Evolutionary conservation across 2,113 vertebrate genomes (phyloP).

Genomic region (Melanocharis versteri): DNA sequence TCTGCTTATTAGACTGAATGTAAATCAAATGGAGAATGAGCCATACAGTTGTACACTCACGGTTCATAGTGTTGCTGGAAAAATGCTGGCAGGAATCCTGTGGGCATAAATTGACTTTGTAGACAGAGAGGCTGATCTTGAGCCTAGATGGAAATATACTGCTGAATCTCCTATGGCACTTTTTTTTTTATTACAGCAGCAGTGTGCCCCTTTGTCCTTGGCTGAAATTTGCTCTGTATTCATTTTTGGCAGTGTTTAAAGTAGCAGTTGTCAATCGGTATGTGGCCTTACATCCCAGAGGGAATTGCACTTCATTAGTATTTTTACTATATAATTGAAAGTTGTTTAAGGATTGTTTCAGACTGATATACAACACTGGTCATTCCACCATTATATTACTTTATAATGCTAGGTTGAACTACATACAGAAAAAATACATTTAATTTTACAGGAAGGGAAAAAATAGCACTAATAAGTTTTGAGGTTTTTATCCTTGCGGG

Average conservation of each 20-base stretch:
- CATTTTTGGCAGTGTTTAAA: slow-evolving; percentile 25
- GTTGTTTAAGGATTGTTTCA: slow-evolving; percentile 7
- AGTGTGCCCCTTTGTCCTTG: slow-evolving; percentile 36
- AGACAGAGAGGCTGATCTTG: background rate
- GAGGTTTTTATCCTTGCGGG: background rate
- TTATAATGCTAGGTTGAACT: background rate
- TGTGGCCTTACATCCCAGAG: background rate
- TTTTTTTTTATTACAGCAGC: background rate
- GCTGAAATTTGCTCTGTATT: slow-evolving; percentile 18
- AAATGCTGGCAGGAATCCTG: slow-evolving; percentile 4
- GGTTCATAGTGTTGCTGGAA: background rate
- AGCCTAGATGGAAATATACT: background rate
- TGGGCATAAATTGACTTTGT: slow-evolving; percentile 11
- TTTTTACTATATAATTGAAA: background rate
- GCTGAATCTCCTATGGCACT: background rate
- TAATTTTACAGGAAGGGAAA: background rate
- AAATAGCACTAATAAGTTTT: background rate
- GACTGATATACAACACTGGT: background rate
- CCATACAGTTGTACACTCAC: background rate
- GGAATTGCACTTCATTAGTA: background rate
- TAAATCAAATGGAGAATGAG: background rate
- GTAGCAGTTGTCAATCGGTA: slow-evolving; percentile 18
- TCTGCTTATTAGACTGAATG: background rate
- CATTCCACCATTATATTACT: background rate
- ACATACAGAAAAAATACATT: background rate